A percentile compares a stretch with the other conserved stretches of the same genome.
These are phyloP conservation scores for Acanthosepion esculentum DNA, from an alignment of 2,888 invertebrate species.

Conservation along the genomic window DNA sequence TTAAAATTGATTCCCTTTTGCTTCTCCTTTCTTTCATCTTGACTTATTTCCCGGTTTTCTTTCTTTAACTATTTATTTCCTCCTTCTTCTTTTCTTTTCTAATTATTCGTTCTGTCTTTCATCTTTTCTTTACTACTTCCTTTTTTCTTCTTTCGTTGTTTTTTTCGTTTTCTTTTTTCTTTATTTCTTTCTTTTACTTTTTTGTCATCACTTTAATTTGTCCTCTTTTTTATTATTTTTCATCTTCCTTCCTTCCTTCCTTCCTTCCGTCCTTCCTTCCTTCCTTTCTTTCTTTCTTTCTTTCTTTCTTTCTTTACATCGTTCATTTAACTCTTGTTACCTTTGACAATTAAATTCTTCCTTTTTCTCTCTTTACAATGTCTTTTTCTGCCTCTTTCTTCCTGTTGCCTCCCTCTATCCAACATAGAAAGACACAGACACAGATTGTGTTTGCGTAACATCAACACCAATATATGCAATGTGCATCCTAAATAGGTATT, in stretches of 20 bases:
- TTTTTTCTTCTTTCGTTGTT: neutral
- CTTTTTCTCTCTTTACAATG: neutral
- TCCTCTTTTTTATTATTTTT: neutral
- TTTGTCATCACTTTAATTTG: neutral
- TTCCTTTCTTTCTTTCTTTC: neutral
- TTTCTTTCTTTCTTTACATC: neutral
- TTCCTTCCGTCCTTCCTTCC: fast-evolving
- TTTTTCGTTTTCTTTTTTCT: neutral
- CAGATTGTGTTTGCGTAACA: too few species aligned
- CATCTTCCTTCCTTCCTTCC: neutral
- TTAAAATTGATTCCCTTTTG: too few species aligned
- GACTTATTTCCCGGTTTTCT: neutral
- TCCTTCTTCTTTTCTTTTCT: neutral
- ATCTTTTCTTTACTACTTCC: neutral
- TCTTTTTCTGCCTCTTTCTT: too few species aligned
- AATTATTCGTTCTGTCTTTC: neutral
- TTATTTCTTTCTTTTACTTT: neutral
- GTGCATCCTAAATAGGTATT: too few species aligned
- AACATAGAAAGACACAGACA: too few species aligned
- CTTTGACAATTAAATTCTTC: neutral
- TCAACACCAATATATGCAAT: too few species aligned
- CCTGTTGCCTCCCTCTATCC: too few species aligned
- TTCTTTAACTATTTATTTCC: neutral
- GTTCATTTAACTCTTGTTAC: neutral
- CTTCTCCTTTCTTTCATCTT: neutral